A percentile compares a stretch with the other conserved stretches of the same genome.
Evolutionary conservation across 2,113 vertebrate species (phyloP).

Genomic region (Uria lomvia): DNA sequence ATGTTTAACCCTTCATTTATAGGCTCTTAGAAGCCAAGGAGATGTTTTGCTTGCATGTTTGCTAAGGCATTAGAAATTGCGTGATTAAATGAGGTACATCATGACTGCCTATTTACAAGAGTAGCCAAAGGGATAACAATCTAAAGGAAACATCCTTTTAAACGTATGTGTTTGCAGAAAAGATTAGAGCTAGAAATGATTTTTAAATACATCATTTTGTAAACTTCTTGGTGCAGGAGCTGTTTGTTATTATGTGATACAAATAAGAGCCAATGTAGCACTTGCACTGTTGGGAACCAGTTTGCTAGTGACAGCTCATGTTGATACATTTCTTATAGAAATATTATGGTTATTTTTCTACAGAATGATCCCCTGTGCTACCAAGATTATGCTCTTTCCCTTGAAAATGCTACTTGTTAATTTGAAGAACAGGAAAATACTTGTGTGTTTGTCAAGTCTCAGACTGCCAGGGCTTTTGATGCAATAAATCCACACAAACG

Average conservation of each 20-base stretch:
- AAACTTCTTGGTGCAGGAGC: neutral
- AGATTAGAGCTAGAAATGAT: conserved; percentile 37
- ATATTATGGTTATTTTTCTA: neutral
- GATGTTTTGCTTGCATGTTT: neutral
- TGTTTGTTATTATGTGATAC: neutral
- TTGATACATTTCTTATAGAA: neutral
- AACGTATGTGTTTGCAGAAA: neutral
- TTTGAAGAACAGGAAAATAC: neutral
- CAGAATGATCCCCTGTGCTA: neutral
- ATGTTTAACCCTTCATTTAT: conserved; percentile 69
- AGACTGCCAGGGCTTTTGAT: neutral
- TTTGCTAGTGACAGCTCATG: neutral
- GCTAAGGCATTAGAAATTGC: neutral
- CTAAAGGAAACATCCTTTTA: conserved; percentile 16
- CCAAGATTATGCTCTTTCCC: neutral
- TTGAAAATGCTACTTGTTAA: neutral
- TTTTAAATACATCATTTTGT: neutral
- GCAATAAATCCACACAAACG: neutral
- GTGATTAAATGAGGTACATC: neutral
- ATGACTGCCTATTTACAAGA: neutral
- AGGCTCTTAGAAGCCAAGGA: neutral
- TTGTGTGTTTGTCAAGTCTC: neutral
- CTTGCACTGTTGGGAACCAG: neutral
- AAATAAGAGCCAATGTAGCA: neutral
- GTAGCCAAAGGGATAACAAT: neutral